These are phyloP conservation scores for Eupithecia subfuscata DNA, from an alignment of 2,888 invertebrate genomes.

Conservation along the genomic window DNA sequence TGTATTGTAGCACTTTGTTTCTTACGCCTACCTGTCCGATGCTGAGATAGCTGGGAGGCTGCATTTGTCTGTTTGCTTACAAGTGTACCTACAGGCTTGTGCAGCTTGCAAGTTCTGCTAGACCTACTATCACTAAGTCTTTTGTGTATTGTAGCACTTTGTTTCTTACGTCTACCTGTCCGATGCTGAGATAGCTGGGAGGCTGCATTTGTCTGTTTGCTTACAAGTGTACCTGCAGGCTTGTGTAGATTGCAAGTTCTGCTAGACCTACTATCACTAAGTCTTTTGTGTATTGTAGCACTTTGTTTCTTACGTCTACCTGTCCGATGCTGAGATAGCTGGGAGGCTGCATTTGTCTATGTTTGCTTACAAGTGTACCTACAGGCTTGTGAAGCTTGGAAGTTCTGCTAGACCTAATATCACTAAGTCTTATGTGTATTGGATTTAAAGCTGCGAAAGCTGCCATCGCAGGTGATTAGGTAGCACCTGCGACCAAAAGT, in stretches of 20 bases:
- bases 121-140: background rate
- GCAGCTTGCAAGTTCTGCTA: background rate
- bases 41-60: slow-evolving; percentile 21
- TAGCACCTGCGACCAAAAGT: too few species aligned
- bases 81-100: background rate
- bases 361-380: background rate
- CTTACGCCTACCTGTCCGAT: slow-evolving; percentile 56
- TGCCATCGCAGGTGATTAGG: too few species aligned
- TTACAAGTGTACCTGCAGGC: background rate
- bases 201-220: background rate
- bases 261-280: background rate
- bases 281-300: too few species aligned
- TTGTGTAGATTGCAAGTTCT: background rate
- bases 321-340: slow-evolving; percentile 33
- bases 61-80: background rate
- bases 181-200: slow-evolving; percentile 37
- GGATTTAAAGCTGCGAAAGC: too few species aligned
- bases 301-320: too few species aligned
- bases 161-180: slow-evolving; percentile 64
- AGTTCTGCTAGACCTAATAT: background rate
- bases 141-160: too few species aligned
- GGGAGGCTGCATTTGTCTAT: background rate
- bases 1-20: slow-evolving; percentile 50
- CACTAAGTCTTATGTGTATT: background rate
- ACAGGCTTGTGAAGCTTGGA: background rate